These are phyloP conservation scores for Lobophora halterata DNA, from an alignment of 2,888 invertebrate genomes.

Conservation along the genomic window DNA sequence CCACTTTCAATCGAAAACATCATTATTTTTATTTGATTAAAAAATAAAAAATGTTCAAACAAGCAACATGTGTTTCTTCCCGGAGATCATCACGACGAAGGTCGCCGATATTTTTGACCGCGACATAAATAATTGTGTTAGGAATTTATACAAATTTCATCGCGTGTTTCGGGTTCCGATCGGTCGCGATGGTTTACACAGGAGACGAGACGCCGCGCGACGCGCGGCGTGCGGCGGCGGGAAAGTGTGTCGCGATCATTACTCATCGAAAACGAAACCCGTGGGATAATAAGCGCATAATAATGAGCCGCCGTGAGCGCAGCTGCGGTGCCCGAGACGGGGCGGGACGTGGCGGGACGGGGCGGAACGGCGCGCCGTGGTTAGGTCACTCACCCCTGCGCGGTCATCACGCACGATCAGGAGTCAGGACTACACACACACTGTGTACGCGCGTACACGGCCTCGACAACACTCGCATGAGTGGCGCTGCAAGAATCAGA, in stretches of 20 bases:
- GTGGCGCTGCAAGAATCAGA: too few species aligned
- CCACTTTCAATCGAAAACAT: not conserved
- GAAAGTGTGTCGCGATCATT: slow-evolving; percentile 6
- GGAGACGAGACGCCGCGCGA: not conserved
- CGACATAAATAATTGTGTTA: slow-evolving; percentile 26
- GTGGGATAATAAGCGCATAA: slow-evolving; percentile 22
- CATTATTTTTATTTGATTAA: slow-evolving; percentile 1
- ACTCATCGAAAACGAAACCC: slow-evolving; percentile 10
- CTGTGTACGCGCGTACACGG: too few species aligned
- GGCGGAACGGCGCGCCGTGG: too few species aligned
- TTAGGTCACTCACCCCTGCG: not conserved
- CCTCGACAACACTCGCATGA: too few species aligned
- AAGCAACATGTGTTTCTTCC: slow-evolving; percentile 17
- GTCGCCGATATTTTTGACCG: slow-evolving; percentile 27
- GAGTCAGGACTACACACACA: too few species aligned
- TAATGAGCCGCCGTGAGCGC: slow-evolving; percentile 17
- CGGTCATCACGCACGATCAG: too few species aligned
- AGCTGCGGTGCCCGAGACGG: too few species aligned
- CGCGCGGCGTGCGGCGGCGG: not conserved
- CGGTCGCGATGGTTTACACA: slow-evolving; percentile 13
- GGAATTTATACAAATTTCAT: slow-evolving; percentile 21
- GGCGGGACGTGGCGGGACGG: too few species aligned
- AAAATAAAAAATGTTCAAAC: slow-evolving; percentile 10
- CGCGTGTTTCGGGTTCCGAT: slow-evolving; percentile 26
- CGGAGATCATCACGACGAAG: slow-evolving; percentile 24